Evolutionary conservation across 2,888 invertebrate species (phyloP).

Genomic region (Cryptus armator): DNA sequence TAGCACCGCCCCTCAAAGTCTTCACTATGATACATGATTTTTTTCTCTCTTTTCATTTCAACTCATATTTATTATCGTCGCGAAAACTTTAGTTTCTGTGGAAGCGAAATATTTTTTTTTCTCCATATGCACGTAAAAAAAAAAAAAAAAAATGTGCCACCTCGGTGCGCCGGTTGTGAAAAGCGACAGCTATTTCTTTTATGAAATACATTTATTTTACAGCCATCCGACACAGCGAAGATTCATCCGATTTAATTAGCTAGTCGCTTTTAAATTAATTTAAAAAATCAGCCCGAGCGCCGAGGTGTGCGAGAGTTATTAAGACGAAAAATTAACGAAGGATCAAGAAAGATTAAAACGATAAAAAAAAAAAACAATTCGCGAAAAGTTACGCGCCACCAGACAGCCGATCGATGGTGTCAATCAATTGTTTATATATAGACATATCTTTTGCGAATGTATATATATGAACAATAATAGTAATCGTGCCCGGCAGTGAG

Average conservation of each 20-base stretch:
- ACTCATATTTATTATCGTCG: slow-evolving; percentile 58
- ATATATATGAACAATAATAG: slow-evolving; percentile 68
- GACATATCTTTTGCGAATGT: slow-evolving; percentile 62
- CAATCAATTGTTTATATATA: slow-evolving; percentile 67
- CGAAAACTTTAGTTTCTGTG: slow-evolving; percentile 66
- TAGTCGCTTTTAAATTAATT: neutral
- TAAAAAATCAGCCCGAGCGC: slow-evolving; percentile 16
- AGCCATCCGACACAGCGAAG: neutral
- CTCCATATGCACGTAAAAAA: neutral
- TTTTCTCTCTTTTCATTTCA: slow-evolving; percentile 42
- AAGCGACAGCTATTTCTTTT: neutral
- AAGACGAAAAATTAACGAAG: slow-evolving; percentile 41
- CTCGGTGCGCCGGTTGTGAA: slow-evolving; percentile 24
- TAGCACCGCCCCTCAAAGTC: slow-evolving; percentile 69
- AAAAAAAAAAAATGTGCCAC: slow-evolving; percentile 20
- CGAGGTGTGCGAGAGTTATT: slow-evolving; percentile 44
- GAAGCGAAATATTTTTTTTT: slow-evolving; percentile 55
- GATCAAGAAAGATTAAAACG: slow-evolving; percentile 37
- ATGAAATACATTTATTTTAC: neutral
- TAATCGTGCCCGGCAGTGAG: slow-evolving; percentile 71
- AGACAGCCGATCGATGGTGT: slow-evolving; percentile 80
- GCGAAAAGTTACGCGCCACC: slow-evolving; percentile 75
- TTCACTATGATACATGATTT: slow-evolving; percentile 64
- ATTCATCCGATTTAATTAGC: no score
- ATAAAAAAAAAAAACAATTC: slow-evolving; percentile 37